phyloP scores from a whole-genome alignment of 1,140 invertebrate genomes.

The Acromyrmex heyeri region DNA sequence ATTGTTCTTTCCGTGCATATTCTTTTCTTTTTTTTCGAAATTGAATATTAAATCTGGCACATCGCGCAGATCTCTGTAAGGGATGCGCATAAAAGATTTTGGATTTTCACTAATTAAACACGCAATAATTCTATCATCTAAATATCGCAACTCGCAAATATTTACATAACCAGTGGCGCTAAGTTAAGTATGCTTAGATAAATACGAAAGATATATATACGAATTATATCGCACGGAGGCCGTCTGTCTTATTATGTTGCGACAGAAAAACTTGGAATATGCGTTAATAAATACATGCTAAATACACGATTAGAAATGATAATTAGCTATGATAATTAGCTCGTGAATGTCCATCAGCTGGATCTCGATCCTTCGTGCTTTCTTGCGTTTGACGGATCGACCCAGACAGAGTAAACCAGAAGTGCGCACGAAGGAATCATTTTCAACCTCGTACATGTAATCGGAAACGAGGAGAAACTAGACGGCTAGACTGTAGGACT shows the following conservation, averaged over 20 bases:
- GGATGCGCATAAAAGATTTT: background rate
- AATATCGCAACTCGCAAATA: conserved; percentile 27
- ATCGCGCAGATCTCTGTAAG: background rate
- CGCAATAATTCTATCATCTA: conserved; percentile 1
- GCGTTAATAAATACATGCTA: background rate
- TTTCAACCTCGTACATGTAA: conserved; percentile 65
- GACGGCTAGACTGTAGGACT: conserved; percentile 48
- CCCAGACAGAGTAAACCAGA: background rate
- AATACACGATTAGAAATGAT: background rate
- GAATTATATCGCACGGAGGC: conserved; percentile 28
- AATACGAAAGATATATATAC: conserved; percentile 21
- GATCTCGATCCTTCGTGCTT: background rate
- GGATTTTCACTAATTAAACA: background rate
- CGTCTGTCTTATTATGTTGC: background rate
- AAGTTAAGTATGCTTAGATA: conserved; percentile 30
- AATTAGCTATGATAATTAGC: background rate
- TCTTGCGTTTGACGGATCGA: conserved; percentile 24
- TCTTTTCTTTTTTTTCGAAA: background rate
- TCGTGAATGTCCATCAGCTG: background rate
- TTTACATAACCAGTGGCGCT: conserved; percentile 55
- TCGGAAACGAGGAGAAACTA: conserved; percentile 70
- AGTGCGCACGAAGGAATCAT: conserved; percentile 51
- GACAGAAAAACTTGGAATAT: background rate
- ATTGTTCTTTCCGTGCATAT: background rate
- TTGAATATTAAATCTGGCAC: background rate